phyloP scores from a whole-genome alignment of 2,113 vertebrate species.

The Pontoporia blainvillei region DNA sequence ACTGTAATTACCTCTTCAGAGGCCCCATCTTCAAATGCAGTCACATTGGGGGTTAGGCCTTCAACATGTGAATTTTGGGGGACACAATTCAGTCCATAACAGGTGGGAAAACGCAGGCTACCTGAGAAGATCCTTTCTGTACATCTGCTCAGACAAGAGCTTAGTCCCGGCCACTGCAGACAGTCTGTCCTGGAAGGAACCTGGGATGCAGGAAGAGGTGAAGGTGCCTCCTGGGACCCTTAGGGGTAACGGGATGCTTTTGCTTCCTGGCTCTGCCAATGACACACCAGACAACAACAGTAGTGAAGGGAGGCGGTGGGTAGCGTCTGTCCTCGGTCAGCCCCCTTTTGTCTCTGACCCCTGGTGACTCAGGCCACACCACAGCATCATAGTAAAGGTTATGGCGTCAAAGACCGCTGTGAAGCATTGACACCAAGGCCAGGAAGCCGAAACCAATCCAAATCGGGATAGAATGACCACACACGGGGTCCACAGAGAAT shows the following conservation, averaged over 20 bases:
- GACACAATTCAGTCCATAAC: not conserved
- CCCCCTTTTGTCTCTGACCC: not conserved
- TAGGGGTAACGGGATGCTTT: no score
- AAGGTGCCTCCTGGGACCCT: not conserved
- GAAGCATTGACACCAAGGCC: not conserved
- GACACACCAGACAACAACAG: not conserved
- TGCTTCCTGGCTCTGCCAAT: rapidly evolving
- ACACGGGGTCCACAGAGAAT: rapidly evolving
- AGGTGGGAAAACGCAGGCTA: not conserved
- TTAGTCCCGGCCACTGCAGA: rapidly evolving
- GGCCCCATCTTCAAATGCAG: not conserved
- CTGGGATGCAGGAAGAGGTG: not conserved
- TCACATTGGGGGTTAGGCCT: not conserved
- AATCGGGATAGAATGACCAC: rapidly evolving
- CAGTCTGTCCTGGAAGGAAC: not conserved
- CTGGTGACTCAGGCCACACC: not conserved
- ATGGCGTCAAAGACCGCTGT: not conserved
- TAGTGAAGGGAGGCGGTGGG: no score
- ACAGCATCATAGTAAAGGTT: not conserved
- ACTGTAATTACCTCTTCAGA: not conserved
- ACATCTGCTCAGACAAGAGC: not conserved
- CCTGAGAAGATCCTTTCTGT: no score
- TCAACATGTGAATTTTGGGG: not conserved
- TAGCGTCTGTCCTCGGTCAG: not conserved
- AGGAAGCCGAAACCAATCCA: not conserved